These are phyloP conservation scores for Pomatostomus ruficeps DNA, from an alignment of 2,113 vertebrate genomes.

Conservation along the genomic window DNA sequence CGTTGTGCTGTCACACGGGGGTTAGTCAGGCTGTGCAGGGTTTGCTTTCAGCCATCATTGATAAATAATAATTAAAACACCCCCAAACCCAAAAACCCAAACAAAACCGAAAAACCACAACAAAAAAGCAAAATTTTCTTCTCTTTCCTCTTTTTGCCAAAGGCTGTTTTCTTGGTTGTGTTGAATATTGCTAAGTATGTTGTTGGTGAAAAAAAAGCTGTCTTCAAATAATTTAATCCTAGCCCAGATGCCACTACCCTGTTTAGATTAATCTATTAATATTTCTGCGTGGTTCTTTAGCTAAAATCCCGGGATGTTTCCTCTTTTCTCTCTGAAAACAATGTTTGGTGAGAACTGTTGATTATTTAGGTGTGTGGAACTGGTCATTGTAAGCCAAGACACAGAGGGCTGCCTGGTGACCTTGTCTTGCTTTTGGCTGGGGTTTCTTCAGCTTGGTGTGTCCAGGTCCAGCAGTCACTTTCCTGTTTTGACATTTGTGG, in stretches of 20 bases:
- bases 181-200: background rate
- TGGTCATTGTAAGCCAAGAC: background rate
- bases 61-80: background rate
- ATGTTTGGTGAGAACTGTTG: background rate
- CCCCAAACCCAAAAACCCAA: background rate
- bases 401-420: background rate
- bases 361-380: background rate
- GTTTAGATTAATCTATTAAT: background rate
- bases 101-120: background rate
- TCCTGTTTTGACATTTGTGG: conserved; percentile 42
- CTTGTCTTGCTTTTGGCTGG: conserved; percentile 17
- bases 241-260: background rate
- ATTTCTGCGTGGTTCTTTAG: background rate
- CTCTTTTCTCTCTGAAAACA: conserved; percentile 33
- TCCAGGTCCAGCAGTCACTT: background rate
- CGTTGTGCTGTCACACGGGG: accelerated
- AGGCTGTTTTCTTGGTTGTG: background rate
- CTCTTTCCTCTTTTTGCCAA: background rate
- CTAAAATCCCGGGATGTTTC: conserved; percentile 15
- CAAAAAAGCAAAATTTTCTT: background rate
- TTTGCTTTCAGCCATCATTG: background rate
- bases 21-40: background rate
- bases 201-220: background rate
- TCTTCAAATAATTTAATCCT: background rate
- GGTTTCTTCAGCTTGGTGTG: background rate